These are phyloP conservation scores for Drosophila hamatofila DNA, from an alignment of 2,888 invertebrate species.

Conservation along the genomic window DNA sequence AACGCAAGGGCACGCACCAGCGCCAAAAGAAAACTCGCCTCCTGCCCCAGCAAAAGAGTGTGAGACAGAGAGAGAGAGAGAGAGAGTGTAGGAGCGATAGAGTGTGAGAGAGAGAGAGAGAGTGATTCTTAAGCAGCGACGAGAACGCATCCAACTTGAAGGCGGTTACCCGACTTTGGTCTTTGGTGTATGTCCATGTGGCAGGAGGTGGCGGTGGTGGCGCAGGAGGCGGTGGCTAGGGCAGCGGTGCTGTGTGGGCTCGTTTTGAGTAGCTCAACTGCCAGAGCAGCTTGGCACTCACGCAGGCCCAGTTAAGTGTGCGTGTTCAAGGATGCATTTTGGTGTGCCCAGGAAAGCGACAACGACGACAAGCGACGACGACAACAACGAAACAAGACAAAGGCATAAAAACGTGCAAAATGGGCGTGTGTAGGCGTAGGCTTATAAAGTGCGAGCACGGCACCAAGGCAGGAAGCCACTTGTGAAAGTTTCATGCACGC, in stretches of 20 bases:
- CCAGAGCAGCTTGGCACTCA: constrained; percentile 72
- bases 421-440: constrained; percentile 63
- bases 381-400: constrained; percentile 76
- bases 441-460: constrained; percentile 75
- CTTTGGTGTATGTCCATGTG: constrained; percentile 33
- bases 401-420: constrained; percentile 81
- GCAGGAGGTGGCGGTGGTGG: neutral
- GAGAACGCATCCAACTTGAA: constrained; percentile 27
- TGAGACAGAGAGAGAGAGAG: neutral
- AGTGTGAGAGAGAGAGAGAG: neutral
- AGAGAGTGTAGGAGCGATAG: neutral
- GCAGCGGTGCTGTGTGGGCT: neutral
- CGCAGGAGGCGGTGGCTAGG: too few species aligned
- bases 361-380: constrained; percentile 22
- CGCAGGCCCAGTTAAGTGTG: constrained; percentile 81
- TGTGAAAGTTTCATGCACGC: constrained; percentile 82
- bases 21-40: neutral
- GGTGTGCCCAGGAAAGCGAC: constrained; percentile 77
- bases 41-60: neutral
- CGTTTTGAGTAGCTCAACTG: constrained; percentile 64
- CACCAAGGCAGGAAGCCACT: constrained; percentile 78
- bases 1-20: constrained; percentile 78
- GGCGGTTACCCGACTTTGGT: constrained; percentile 51
- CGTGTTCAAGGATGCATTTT: constrained; percentile 80
- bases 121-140: constrained; percentile 41